phyloP scores from a whole-genome alignment of 2,888 invertebrate genomes.

The Drosophila testacea region DNA sequence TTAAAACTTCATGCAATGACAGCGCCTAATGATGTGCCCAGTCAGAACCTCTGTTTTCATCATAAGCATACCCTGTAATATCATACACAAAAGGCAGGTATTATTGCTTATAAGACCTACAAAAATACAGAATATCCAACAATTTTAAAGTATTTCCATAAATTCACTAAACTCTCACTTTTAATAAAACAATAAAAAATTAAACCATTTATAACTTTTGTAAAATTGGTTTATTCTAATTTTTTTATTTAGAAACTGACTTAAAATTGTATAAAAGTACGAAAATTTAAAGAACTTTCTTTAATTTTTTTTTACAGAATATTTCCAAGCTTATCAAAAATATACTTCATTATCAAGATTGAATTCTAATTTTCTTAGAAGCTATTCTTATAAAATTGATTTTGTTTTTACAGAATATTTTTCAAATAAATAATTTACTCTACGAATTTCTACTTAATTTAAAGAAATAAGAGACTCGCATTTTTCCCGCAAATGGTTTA shows the following conservation, averaged over 20 bases:
- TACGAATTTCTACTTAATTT: background rate
- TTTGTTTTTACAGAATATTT: too few species aligned
- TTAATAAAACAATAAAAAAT: background rate
- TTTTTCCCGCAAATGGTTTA: constrained; percentile 42
- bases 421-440: too few species aligned
- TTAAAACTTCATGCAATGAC: constrained; percentile 78
- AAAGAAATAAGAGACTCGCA: constrained; percentile 9
- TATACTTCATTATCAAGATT: too few species aligned
- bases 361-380: too few species aligned
- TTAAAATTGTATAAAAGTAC: too few species aligned
- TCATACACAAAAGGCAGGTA: background rate
- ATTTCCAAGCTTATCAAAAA: too few species aligned
- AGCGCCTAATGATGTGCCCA: constrained; percentile 65
- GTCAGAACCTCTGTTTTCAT: constrained; percentile 21
- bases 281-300: too few species aligned
- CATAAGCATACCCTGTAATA: constrained; percentile 6
- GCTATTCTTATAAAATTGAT: too few species aligned
- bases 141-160: background rate
- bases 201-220: too few species aligned
- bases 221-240: too few species aligned
- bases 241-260: too few species aligned
- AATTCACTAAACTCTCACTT: background rate
- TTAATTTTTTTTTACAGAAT: too few species aligned
- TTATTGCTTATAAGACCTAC: background rate
- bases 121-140: background rate